Percentiles rank a stretch among this genome's conserved stretches.
These are phyloP conservation scores for Philaethria dido DNA, from an alignment of 2,888 invertebrate genomes.

Conservation along the genomic window DNA sequence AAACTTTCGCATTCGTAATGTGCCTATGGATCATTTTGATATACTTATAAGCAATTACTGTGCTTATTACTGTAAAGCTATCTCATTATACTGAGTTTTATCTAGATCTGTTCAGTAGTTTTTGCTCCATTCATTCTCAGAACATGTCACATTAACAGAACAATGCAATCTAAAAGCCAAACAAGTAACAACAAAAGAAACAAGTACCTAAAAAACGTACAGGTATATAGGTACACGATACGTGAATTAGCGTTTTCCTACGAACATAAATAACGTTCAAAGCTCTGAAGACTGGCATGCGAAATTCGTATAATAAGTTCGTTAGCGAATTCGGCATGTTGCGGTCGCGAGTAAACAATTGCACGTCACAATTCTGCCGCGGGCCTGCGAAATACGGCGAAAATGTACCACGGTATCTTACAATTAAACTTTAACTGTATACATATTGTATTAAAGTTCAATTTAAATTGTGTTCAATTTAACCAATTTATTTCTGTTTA, in stretches of 20 bases:
- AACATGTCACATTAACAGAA: no score
- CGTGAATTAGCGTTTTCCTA: conserved; percentile 27
- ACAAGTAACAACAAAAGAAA: neutral
- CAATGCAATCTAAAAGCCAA: no score
- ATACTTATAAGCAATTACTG: no score
- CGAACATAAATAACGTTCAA: conserved; percentile 45
- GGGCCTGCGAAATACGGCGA: conserved; percentile 51
- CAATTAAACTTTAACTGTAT: conserved; percentile 46
- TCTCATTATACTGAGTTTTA: no score
- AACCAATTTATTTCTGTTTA: conserved; percentile 53
- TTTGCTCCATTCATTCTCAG: no score
- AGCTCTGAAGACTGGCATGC: conserved; percentile 55
- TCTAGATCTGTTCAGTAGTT: no score
- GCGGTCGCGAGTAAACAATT: conserved; percentile 59
- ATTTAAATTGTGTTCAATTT: conserved; percentile 39
- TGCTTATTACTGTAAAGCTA: no score
- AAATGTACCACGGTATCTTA: conserved; percentile 41
- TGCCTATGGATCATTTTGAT: no score
- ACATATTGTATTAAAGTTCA: conserved; percentile 41
- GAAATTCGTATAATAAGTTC: conserved; percentile 72
- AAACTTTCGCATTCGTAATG: no score
- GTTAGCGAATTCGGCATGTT: conserved; percentile 63
- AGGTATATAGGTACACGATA: neutral
- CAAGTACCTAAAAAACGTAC: neutral
- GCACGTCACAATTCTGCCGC: conserved; percentile 59